Base-by-base conservation (phyloP, 1,140 invertebrate species). In the Lethocerus indicus region DNA sequence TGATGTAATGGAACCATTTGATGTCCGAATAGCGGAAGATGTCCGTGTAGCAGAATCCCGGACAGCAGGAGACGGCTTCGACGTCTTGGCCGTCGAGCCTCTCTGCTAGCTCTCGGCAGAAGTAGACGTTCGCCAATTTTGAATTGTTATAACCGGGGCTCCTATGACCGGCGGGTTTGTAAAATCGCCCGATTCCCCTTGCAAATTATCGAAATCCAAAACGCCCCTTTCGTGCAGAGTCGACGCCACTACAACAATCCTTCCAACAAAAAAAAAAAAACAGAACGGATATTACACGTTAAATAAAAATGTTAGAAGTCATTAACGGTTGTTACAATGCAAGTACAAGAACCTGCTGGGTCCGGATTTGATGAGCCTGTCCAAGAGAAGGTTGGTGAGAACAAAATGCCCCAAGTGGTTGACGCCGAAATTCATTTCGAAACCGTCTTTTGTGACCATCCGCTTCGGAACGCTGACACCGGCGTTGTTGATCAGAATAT, bases 371-470 rank as follows among this genome's bases (percentile, higher is more conserved):
- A 72, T 78, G 9, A 91, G 62, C 18, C 71, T 63, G 13, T 83
- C 76, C 26, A 86, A 56, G 9, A 93, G 66, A 16, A 87, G 67
- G 62, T 82, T 75, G 1, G 85, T 91, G 1, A 93, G 64, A n/a
- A 88, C 65, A 61, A 89, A 91, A 59, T 89, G 87, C 14, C 81
- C 82, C 32, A 87, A 67, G 58, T 87, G 78, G 67, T 87, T 87
- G 0, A 82, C 76, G 13, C 78, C 82, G 63, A 87, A 77, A 63
- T 87, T 80, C 39, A 79, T 76, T 66, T 93, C 88, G 66, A 84
- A 85, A 0, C 83, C 84, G 66, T 92, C 87, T 57, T 73, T 66
- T 1, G 85, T 90, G 41, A 64, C 63, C 1, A 62, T 56, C n/a
- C 67, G 59, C 43, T 67, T 56, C 42, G 74, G 71, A 36, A 72